A percentile compares a stretch with the other conserved stretches of the same genome.
These are phyloP conservation scores for Saimiri boliviensis DNA, from an alignment of 2,113 vertebrate genomes.

Conservation along the genomic window DNA sequence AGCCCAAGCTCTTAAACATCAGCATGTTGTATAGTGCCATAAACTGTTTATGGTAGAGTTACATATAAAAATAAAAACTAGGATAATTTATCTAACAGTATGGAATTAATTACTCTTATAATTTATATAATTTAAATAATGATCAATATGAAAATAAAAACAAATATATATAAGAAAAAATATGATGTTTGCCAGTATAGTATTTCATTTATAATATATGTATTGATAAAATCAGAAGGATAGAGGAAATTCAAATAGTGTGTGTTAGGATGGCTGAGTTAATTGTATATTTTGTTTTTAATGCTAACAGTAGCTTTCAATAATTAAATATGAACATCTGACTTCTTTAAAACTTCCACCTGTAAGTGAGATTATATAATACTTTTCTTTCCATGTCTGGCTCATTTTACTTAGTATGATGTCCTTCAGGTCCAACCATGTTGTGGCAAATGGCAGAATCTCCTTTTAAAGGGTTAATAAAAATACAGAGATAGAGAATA, in stretches of 20 bases:
- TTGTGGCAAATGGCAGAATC: not conserved
- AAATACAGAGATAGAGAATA: not conserved
- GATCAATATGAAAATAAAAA: not conserved
- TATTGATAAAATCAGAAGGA: not conserved
- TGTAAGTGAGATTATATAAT: not conserved
- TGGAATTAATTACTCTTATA: not conserved
- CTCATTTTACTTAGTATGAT: not conserved
- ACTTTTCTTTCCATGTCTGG: not conserved
- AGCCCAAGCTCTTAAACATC: not conserved
- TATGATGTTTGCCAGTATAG: not conserved
- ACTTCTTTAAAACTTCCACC: not conserved
- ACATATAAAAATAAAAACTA: not conserved
- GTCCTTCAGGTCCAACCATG: not conserved
- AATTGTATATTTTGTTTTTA: not conserved
- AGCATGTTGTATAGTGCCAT: not conserved
- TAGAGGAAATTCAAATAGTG: not conserved
- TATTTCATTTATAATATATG: not conserved
- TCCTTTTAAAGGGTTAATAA: not conserved
- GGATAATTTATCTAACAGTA: not conserved
- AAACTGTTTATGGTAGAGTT: not conserved
- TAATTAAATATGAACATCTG: not conserved
- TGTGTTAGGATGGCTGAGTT: not conserved
- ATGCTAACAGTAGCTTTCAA: not conserved
- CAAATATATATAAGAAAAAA: not conserved
- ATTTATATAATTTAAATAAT: not conserved